Evolutionary conservation across 2,888 invertebrate genomes (phyloP).

Genomic region (Polymixis lichenea): DNA sequence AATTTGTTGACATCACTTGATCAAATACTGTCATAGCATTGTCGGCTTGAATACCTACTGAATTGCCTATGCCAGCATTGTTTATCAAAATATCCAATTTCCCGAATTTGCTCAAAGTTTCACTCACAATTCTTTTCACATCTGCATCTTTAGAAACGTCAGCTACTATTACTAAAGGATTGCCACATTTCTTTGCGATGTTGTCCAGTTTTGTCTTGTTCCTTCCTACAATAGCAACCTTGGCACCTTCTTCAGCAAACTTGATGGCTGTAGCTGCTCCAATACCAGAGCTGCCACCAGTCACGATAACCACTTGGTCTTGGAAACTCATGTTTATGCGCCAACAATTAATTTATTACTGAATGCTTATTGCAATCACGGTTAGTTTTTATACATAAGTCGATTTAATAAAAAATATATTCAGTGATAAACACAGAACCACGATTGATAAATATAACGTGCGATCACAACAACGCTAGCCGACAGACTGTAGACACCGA

Average conservation of each 20-base stretch:
- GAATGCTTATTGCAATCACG: neutral
- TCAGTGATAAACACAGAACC: neutral
- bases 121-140: conserved; percentile 31
- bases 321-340: conserved; percentile 64
- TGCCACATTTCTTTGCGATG: conserved; percentile 34
- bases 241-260: conserved; percentile 62
- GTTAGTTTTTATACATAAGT: neutral
- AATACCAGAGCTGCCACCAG: conserved; percentile 70
- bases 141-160: conserved; percentile 42
- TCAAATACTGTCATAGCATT: conserved; percentile 52
- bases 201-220: conserved; percentile 55
- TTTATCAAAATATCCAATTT: conserved; percentile 38
- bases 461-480: neutral
- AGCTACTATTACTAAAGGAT: conserved; percentile 33
- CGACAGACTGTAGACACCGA: too few relatives aligned
- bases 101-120: conserved; percentile 26
- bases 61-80: conserved; percentile 17
- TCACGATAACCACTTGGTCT: conserved; percentile 68
- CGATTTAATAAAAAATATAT: conserved; percentile 8
- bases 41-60: conserved; percentile 8
- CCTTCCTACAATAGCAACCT: conserved; percentile 65
- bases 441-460: neutral
- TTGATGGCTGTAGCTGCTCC: conserved; percentile 66
- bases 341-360: neutral
- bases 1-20: conserved; percentile 48